Conservation (phyloP, 1,140 invertebrate species). For the Anthonomus grandis region DNA sequence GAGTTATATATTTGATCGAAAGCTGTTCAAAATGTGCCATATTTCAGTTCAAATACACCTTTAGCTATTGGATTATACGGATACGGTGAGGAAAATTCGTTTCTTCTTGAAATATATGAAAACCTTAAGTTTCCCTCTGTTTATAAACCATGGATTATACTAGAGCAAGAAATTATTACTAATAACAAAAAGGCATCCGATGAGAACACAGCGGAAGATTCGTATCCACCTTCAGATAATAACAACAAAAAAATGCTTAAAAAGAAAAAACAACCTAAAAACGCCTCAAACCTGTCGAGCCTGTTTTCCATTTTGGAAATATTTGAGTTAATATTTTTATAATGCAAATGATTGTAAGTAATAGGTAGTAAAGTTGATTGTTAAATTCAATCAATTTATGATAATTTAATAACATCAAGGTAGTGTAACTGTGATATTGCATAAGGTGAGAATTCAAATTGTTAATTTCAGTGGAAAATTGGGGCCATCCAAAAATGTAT, state of each 20-base stretch:
- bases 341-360: no score
- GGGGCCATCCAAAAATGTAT: no score
- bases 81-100: conserved; percentile 6
- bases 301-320: conserved; percentile 20
- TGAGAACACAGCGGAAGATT: neutral
- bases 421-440: no score
- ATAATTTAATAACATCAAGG: no score
- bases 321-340: conserved; percentile 21
- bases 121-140: conserved; percentile 7
- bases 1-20: neutral
- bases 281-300: neutral
- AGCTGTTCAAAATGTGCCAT: neutral
- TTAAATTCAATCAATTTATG: no score
- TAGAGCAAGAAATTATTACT: conserved; percentile 1
- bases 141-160: conserved; percentile 2
- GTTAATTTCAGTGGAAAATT: no score
- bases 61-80: conserved; percentile 18
- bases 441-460: no score
- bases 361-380: no score
- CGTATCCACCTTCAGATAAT: neutral
- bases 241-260: no score
- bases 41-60: conserved; percentile 8
- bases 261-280: conserved; percentile 12
- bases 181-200: neutral
- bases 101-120: conserved; percentile 14